These are phyloP conservation scores for Pongo abelii DNA, from an alignment of 2,113 vertebrate species.

Conservation along the genomic window DNA sequence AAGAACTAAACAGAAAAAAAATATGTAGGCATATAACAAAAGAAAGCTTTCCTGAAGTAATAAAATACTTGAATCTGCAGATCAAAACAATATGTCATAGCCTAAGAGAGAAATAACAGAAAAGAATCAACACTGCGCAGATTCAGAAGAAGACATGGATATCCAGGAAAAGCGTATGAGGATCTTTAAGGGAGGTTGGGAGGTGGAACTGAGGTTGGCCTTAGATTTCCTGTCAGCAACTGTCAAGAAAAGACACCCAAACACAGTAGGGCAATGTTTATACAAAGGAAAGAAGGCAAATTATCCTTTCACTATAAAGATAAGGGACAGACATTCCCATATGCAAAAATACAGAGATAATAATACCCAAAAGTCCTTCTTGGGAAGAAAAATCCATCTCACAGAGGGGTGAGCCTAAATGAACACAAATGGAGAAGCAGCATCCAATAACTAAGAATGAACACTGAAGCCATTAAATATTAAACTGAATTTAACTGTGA, in stretches of 20 bases:
- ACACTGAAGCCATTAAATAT: no score
- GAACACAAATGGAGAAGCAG: not conserved
- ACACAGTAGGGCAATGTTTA: accelerated
- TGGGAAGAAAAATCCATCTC: not conserved
- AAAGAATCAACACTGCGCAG: accelerated
- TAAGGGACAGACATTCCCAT: not conserved
- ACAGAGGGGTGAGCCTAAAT: not conserved
- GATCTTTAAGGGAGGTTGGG: accelerated
- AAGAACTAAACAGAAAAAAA: not conserved
- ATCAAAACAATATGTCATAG: not conserved
- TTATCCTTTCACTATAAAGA: not conserved
- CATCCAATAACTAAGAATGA: accelerated
- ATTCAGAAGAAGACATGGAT: accelerated
- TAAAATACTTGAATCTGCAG: not conserved
- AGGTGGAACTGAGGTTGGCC: accelerated
- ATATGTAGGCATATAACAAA: not conserved
- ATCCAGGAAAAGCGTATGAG: accelerated
- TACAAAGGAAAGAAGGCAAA: not conserved
- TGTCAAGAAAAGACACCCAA: not conserved
- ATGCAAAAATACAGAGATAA: not conserved
- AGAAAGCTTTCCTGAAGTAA: not conserved
- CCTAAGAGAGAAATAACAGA: accelerated
- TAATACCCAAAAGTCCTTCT: not conserved
- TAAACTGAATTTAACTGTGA: not conserved
- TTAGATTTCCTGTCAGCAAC: not conserved